Percentiles rank a stretch among this genome's conserved stretches.
phyloP scores from a whole-genome alignment of 2,797 vertebrate species.

The Tragopan temminckii region DNA sequence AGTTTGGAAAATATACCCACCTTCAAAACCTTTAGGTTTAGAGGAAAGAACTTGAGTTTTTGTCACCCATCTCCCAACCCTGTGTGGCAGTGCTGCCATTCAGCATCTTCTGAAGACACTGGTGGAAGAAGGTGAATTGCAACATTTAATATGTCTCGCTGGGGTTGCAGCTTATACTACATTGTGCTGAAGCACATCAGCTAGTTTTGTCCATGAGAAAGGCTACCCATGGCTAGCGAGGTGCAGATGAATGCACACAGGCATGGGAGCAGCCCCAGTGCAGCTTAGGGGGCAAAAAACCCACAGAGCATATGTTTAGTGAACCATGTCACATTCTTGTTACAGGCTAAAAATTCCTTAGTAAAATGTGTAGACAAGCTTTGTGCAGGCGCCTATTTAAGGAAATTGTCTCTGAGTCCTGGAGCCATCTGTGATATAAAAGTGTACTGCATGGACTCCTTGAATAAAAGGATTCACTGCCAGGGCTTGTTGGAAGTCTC shows the following conservation, averaged over 20 bases:
- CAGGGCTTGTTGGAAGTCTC: constrained; percentile 65
- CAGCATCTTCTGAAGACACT: not conserved
- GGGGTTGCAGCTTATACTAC: not conserved
- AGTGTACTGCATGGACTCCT: constrained; percentile 31
- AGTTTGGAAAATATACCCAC: not conserved
- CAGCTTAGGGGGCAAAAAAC: not conserved
- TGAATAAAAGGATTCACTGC: constrained; percentile 70
- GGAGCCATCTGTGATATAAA: constrained; percentile 69
- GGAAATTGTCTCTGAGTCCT: constrained; percentile 58
- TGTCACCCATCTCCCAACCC: not conserved
- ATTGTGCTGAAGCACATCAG: not conserved
- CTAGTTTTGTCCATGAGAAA: not conserved
- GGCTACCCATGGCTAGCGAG: not conserved
- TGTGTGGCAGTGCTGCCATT: not conserved
- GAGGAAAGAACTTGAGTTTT: not conserved
- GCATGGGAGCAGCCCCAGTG: not conserved
- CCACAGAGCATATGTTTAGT: not conserved
- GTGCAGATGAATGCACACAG: not conserved
- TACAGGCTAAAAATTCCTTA: constrained; percentile 61
- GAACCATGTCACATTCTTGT: constrained; percentile 62
- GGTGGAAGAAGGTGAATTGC: not conserved
- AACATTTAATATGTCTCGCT: not conserved
- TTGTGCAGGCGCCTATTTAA: constrained; percentile 67
- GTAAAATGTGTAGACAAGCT: constrained; percentile 58
- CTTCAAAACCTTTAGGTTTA: not conserved